Evolutionary conservation across 2,113 vertebrate genomes (phyloP).

Genomic region (Verasper variegatus): DNA sequence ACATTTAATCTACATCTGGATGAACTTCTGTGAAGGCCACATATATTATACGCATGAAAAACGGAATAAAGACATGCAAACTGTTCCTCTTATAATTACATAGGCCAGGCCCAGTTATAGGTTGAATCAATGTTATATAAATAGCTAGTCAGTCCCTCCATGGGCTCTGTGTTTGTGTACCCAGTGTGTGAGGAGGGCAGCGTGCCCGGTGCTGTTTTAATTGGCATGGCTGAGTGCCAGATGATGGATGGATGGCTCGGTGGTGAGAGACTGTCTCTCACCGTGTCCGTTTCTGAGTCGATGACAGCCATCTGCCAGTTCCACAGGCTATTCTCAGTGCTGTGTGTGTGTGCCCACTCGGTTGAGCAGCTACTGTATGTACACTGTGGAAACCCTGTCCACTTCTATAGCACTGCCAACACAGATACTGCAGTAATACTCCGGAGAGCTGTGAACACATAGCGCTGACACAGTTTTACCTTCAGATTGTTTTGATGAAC

Average conservation of each 20-base stretch:
- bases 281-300: constrained; percentile 55
- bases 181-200: constrained; percentile 56
- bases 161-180: constrained; percentile 62
- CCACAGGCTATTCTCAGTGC: constrained; percentile 52
- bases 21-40: background rate
- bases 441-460: background rate
- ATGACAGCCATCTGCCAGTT: constrained; percentile 75
- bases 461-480: background rate
- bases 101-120: constrained; percentile 22
- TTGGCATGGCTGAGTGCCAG: constrained; percentile 74
- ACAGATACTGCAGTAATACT: background rate
- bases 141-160: constrained; percentile 29
- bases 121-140: constrained; percentile 55
- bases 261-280: constrained; percentile 27
- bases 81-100: constrained; percentile 25
- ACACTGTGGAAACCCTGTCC: background rate
- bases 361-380: constrained; percentile 13
- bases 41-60: background rate
- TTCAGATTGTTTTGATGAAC: background rate
- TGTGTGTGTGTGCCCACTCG: constrained; percentile 13
- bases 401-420: background rate
- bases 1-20: constrained; percentile 49
- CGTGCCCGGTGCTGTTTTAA: constrained; percentile 65
- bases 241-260: constrained; percentile 56
- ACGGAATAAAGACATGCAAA: background rate